A percentile compares a stretch with the other conserved stretches of the same genome.
Evolutionary conservation across 2,797 vertebrate species (phyloP).

Genomic region (Syngnathus acus): DNA sequence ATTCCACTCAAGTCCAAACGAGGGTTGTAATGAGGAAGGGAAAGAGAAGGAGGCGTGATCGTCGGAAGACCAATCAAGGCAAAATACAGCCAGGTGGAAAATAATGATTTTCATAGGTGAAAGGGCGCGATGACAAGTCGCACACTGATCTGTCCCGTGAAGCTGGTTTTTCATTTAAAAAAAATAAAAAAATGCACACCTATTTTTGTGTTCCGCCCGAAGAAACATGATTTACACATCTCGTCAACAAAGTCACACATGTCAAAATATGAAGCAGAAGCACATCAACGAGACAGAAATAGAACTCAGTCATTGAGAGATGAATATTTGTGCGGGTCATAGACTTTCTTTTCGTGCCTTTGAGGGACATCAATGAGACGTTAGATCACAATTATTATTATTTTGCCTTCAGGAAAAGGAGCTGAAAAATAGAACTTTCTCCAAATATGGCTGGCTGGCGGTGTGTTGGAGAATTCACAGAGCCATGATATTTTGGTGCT

Average conservation of each 20-base stretch:
- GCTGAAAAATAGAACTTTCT: constrained; percentile 22
- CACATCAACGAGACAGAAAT: constrained; percentile 42
- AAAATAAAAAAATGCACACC: not conserved
- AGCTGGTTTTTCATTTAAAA: no score
- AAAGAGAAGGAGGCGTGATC: constrained; percentile 39
- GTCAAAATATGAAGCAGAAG: constrained; percentile 34
- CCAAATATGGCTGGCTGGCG: constrained; percentile 27
- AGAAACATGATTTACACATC: constrained; percentile 6
- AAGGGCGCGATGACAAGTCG: not conserved
- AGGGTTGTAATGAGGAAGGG: constrained; percentile 55
- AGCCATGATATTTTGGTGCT: constrained; percentile 24
- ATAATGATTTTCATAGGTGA: constrained; percentile 20
- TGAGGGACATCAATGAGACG: constrained; percentile 28
- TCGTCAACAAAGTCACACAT: constrained; percentile 23
- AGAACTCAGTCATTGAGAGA: constrained; percentile 44
- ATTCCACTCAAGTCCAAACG: constrained; percentile 63
- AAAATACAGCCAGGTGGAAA: constrained; percentile 30
- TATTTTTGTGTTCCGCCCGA: not conserved
- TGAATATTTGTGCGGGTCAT: constrained; percentile 44
- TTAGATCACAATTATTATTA: constrained; percentile 39
- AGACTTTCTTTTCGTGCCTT: constrained; percentile 13
- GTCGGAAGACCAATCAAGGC: not conserved
- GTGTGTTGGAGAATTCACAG: constrained; percentile 9
- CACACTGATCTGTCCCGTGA: not conserved
- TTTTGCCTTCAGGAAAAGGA: constrained; percentile 20